Evolutionary conservation across 2,888 invertebrate genomes (phyloP), one percentile per base, ranked within the genome.

Genomic region (Philonicus albiceps): DNA sequence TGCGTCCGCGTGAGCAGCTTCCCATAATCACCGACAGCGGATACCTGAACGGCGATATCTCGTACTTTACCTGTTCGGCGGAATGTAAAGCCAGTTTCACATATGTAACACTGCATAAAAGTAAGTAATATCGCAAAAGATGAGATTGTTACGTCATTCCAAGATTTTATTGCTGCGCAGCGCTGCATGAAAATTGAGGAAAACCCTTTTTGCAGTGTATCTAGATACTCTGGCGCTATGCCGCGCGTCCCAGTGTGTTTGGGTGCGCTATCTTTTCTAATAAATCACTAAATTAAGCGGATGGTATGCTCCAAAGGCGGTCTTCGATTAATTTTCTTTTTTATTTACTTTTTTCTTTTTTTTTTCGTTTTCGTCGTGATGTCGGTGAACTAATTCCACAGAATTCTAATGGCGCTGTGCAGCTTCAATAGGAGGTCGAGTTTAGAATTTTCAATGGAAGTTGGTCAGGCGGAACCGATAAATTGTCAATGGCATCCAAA

Each of bases 261-360:
- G 84, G 84, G 84, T 84, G 84, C 84, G 84, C 84, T 84, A 84
- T 84, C 84, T 84, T 73, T 49, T 72, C 84, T 40, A 84, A 84
- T 84, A 84, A 84, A 84, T 84, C 84, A 84, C 84, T 73, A 84
- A 84, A 84, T 73, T 84, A 22, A 84, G 84, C 84, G 73, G 73
- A 84, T 73, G 84, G 73, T 34, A 73, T 84, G 64, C 84, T 84
- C 84, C 84, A 72, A 84, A 84, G 73, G 84, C 84, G 73, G 72
- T 72, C 84, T 73, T 49, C 73, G 73, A 43, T 40, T 43, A 73
- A 43, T 34, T 34, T n/a, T n/a, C n/a, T n/a, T n/a, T n/a, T n/a
- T n/a, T n/a, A n/a, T n/a, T n/a, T n/a, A n/a, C n/a, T n/a, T n/a
- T n/a, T n/a, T n/a, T n/a, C n/a, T n/a, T n/a, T n/a, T n/a, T 49